Base-by-base conservation (phyloP, 2,113 vertebrate genomes). In the Phylloscopus trochilus region DNA sequence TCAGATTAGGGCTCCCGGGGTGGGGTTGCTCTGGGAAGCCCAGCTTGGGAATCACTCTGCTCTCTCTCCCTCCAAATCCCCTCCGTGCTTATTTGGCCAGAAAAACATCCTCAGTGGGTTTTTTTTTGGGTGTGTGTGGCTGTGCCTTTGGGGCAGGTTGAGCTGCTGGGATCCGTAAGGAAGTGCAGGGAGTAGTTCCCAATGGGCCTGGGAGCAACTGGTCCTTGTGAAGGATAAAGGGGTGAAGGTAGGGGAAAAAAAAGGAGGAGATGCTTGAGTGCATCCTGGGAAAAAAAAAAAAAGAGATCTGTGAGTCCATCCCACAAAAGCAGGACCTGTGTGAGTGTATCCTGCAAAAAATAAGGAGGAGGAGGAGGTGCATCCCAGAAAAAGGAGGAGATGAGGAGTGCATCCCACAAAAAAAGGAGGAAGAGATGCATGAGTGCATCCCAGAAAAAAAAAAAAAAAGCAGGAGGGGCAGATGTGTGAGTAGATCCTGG, bases 1-100 rank as follows among this genome's bases (percentile, higher is more conserved):
- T 92, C 85, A 84, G 93, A 90, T 96, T 83, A 92, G 69, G 37
- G 18, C 31, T 70, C 22, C 85, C 3, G 20, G 90, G 94, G 83
- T 92, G 95, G 94, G 46, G 88, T 67, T 90, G 79, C 51, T 89
- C 46, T 77, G 52, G 78, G 52, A 51, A 78, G n/a, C 1, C 3
- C 52, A n/a, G 39, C 70, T 53, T 58, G 75, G 72, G 69, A 76
- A 77, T 64, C 0, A 4, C 49, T 56, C 43, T 80, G 53, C 27
- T 49, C 16, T 37, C 35, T 47, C 31, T 49, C 22, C 56, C n/a
- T n/a, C n/a, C 17, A 31, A 19, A 16, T 15, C 52, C 9, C 5
- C 56, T 39, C 56, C 1, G 0, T 1, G 21, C 15, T 66, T 41
- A 6, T 43, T 69, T 47, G 26, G 43, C 47, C 20, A 37, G 18